Percentiles rank a stretch among this genome's conserved stretches.
phyloP scores from a whole-genome alignment of 1,140 invertebrate species.

The Physella acuta region DNA sequence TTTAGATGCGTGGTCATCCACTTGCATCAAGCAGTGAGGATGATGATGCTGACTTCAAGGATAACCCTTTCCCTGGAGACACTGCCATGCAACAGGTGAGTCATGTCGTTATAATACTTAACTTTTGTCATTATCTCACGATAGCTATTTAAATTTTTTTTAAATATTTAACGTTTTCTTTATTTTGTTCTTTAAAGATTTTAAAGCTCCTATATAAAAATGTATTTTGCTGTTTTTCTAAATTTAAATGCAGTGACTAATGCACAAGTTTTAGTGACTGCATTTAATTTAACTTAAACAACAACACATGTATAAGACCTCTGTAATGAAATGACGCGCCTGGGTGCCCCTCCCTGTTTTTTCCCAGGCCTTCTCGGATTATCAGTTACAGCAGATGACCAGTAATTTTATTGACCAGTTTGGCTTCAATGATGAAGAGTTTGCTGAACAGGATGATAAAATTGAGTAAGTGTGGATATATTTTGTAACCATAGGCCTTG shows the following conservation, averaged over 20 bases:
- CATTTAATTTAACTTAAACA: no score
- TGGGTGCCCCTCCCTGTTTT: slow-evolving; percentile 15
- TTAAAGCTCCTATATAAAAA: no score
- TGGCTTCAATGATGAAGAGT: slow-evolving; percentile 71
- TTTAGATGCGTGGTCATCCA: slow-evolving; percentile 43
- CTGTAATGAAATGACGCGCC: slow-evolving; percentile 24
- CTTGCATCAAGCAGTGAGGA: slow-evolving; percentile 63
- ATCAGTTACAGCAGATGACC: slow-evolving; percentile 67
- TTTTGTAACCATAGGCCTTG: no score
- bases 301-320: slow-evolving; percentile 17
- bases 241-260: no score
- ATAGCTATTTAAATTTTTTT: background rate
- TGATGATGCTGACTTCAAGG: slow-evolving; percentile 64
- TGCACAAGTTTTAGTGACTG: no score
- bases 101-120: background rate
- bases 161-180: background rate
- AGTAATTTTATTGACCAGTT: slow-evolving; percentile 68
- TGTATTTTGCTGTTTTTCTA: background rate
- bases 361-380: slow-evolving; percentile 66
- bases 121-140: background rate
- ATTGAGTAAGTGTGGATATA: slow-evolving; percentile 63
- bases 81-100: slow-evolving; percentile 65
- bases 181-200: no score
- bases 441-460: slow-evolving; percentile 69
- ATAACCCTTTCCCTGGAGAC: slow-evolving; percentile 64